Percentiles rank a stretch among this genome's conserved stretches.
Conservation (phyloP, 2,113 vertebrate species). For the Apus apus region DNA sequence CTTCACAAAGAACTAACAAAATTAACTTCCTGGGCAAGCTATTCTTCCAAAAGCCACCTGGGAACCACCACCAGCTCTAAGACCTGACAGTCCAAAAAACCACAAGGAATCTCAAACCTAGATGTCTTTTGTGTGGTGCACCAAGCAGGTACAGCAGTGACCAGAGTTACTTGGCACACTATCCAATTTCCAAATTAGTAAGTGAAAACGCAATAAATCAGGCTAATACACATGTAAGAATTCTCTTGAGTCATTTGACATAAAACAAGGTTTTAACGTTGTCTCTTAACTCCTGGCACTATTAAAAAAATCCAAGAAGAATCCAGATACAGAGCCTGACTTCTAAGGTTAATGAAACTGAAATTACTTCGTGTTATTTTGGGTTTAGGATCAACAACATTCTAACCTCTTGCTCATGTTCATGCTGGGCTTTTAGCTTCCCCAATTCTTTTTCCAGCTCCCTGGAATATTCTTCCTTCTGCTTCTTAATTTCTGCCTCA, state of each 20-base stretch:
- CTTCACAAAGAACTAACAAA: not conserved
- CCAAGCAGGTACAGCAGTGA: not conserved
- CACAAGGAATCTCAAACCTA: not conserved
- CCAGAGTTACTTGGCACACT: not conserved
- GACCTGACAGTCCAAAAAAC: not conserved
- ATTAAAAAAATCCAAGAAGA: not conserved
- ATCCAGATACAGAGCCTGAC: not conserved
- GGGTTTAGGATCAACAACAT: not conserved
- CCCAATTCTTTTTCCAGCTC: conserved; percentile 37
- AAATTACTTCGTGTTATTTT: not conserved
- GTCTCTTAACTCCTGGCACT: not conserved
- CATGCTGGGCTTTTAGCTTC: conserved; percentile 71
- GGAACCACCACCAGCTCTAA: not conserved
- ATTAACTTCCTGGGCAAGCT: not conserved
- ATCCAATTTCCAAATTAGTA: not conserved
- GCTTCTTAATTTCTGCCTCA: conserved; percentile 68
- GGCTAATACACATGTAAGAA: not conserved
- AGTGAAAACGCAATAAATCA: not conserved
- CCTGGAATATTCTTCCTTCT: conserved; percentile 42
- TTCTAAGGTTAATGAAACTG: not conserved
- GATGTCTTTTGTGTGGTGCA: not conserved
- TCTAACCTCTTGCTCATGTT: conserved; percentile 80
- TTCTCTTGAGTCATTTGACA: not conserved
- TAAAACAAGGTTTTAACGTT: not conserved
- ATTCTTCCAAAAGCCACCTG: not conserved